Evolutionary conservation across 2,888 invertebrate species (phyloP).

Genomic region (Sipunculus nudus): DNA sequence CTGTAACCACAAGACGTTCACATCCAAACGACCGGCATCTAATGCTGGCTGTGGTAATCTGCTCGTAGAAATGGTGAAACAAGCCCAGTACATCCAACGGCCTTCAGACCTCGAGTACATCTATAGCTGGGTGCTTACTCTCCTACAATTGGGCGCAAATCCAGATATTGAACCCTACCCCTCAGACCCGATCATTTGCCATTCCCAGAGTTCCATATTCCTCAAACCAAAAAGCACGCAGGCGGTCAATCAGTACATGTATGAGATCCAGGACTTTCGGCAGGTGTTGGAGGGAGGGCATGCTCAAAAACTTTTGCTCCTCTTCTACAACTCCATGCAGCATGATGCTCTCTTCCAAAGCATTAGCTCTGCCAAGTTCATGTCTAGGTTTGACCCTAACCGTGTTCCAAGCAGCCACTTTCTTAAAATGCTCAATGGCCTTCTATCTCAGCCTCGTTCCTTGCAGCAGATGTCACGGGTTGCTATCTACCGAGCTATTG

Average conservation of each 20-base stretch:
- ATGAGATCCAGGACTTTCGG: conserved; percentile 75
- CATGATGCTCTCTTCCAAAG: conserved; percentile 77
- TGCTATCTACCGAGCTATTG: conserved; percentile 75
- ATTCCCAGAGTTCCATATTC: conserved; percentile 69
- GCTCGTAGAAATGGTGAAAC: conserved; percentile 73
- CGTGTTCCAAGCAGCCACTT: conserved; percentile 56
- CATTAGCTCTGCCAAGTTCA: conserved; percentile 74
- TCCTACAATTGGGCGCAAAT: conserved; percentile 80
- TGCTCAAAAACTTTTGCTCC: conserved; percentile 73
- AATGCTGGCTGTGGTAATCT: conserved; percentile 69
- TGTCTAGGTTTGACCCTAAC: conserved; percentile 70
- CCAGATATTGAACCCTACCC: conserved; percentile 74
- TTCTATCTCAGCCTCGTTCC: conserved; percentile 75
- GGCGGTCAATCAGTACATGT: conserved; percentile 74
- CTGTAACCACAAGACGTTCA: conserved; percentile 73
- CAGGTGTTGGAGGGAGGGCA: conserved; percentile 71
- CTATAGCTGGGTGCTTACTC: conserved; percentile 76
- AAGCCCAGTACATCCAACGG: conserved; percentile 75
- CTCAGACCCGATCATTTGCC: conserved; percentile 69
- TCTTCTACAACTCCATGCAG: conserved; percentile 71
- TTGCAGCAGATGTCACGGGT: conserved; percentile 79
- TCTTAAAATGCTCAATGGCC: conserved; percentile 70
- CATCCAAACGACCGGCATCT: conserved; percentile 41
- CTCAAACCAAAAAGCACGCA: conserved; percentile 69
- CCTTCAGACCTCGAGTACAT: conserved; percentile 77